Conservation (phyloP, 2,113 vertebrate species). For the Spea multiplicata region DNA sequence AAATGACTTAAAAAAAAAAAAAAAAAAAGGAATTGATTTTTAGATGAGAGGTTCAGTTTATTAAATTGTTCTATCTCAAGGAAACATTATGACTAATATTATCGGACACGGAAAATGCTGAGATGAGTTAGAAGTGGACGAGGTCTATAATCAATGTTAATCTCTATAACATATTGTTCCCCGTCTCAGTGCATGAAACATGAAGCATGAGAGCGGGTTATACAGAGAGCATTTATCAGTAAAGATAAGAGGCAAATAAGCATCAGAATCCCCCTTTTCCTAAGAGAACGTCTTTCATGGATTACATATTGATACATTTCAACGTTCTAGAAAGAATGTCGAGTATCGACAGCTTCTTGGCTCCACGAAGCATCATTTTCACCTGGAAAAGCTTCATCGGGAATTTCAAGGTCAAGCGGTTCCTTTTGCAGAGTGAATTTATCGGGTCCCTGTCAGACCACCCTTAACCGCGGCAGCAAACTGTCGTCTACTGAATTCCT, state of each 20-base stretch:
- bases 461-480: background rate
- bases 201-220: background rate
- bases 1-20: too few species aligned
- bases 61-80: too few species aligned
- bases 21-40: too few species aligned
- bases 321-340: background rate
- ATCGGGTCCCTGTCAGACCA: background rate
- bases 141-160: background rate
- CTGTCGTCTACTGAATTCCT: slow-evolving; percentile 5
- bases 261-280: background rate
- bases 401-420: slow-evolving; percentile 9
- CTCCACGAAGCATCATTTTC: slow-evolving; percentile 1
- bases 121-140: too few species aligned
- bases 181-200: background rate
- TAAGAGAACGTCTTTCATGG: background rate
- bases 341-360: background rate
- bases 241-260: background rate
- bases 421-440: slow-evolving; percentile 1
- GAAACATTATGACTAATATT: too few species aligned
- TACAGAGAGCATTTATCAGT: background rate
- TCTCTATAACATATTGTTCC: background rate
- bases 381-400: background rate
- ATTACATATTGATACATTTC: background rate
- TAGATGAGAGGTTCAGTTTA: too few species aligned
- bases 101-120: too few species aligned